Conservation (phyloP, 2,888 invertebrate species). For the Pemphredon lugubris region DNA sequence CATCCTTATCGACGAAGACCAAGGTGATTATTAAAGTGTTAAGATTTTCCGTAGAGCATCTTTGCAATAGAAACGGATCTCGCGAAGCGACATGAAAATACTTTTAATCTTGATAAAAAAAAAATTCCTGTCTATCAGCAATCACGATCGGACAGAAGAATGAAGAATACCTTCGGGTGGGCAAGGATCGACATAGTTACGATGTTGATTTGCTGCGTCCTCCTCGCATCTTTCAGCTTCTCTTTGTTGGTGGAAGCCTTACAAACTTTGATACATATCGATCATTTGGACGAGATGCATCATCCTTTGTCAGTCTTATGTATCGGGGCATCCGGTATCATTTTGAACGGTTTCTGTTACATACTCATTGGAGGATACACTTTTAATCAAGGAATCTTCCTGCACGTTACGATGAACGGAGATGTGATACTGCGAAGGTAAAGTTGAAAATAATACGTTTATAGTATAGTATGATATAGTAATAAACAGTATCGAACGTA, state of each 20-base stretch:
- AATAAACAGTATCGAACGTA: background rate
- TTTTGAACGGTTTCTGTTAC: slow-evolving; percentile 90
- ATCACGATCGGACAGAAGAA: slow-evolving; percentile 84
- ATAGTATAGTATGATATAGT: background rate
- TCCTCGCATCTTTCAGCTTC: slow-evolving; percentile 91
- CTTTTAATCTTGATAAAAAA: background rate
- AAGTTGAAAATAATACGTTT: background rate
- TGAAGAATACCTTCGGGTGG: slow-evolving; percentile 96
- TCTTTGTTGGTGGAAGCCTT: slow-evolving; percentile 91
- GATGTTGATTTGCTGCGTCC: slow-evolving; percentile 90
- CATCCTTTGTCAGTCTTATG: slow-evolving; percentile 88
- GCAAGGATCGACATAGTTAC: slow-evolving; percentile 94
- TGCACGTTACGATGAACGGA: slow-evolving; percentile 85
- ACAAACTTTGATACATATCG: slow-evolving; percentile 90
- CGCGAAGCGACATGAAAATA: background rate
- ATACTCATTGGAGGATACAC: slow-evolving; percentile 91
- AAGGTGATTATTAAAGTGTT: slow-evolving; percentile 60
- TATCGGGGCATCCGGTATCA: slow-evolving; percentile 87
- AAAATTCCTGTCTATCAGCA: slow-evolving; percentile 72
- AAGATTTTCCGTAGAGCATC: too few species aligned
- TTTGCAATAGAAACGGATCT: too few species aligned
- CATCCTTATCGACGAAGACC: slow-evolving; percentile 62
- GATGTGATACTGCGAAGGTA: slow-evolving; percentile 83
- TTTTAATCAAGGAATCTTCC: slow-evolving; percentile 87
- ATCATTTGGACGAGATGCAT: slow-evolving; percentile 88